Evolutionary conservation across 2,888 invertebrate genomes (phyloP).

Genomic region (Venusia cambrica): DNA sequence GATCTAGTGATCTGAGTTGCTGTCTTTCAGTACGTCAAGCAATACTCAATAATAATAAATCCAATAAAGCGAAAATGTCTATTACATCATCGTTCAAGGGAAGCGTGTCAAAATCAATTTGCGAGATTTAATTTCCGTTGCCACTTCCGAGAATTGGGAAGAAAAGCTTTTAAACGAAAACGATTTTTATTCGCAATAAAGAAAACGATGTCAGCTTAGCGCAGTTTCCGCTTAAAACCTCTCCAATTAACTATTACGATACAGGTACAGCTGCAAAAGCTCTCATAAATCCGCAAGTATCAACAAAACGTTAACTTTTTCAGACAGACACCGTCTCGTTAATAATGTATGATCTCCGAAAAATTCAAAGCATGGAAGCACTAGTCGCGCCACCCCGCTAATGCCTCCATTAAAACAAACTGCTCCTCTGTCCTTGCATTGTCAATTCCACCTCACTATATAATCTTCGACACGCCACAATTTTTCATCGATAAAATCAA

Average conservation of each 20-base stretch:
- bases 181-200: too few relatives aligned
- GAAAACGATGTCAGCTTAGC: too few relatives aligned
- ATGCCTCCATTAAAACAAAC: conserved; percentile 63
- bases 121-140: conserved; percentile 19
- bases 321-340: background rate
- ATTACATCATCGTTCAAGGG: conserved; percentile 1
- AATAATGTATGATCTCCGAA: conserved; percentile 8
- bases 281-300: conserved; percentile 7
- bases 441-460: conserved; percentile 6
- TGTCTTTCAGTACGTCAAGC: too few relatives aligned
- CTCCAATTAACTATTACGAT: conserved; percentile 21
- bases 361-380: conserved; percentile 16
- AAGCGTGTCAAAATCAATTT: conserved; percentile 15
- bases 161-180: conserved; percentile 15
- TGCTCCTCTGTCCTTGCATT: conserved; percentile 22
- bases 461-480: conserved; percentile 22
- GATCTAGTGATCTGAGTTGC: too few relatives aligned
- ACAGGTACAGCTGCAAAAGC: conserved; percentile 8
- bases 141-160: conserved; percentile 9
- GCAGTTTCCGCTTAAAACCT: conserved; percentile 12
- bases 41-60: too few relatives aligned
- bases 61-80: background rate
- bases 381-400: conserved; percentile 37
- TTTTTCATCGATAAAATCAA: conserved; percentile 20
- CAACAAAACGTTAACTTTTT: conserved; percentile 8